Conservation (phyloP, 1,140 invertebrate genomes). For the Drosophila ironensis region DNA sequence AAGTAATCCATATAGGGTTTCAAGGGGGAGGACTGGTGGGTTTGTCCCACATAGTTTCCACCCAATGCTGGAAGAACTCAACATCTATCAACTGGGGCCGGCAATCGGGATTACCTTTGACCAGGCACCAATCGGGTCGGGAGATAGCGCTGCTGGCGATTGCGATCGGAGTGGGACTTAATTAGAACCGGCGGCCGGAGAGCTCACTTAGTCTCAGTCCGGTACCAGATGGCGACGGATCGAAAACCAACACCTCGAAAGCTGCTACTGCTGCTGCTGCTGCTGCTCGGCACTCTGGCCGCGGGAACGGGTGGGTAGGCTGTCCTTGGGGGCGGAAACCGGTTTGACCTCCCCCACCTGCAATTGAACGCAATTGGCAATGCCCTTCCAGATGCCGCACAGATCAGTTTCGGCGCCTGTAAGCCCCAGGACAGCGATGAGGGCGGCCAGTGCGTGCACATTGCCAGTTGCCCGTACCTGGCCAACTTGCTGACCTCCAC, state of each 20-base stretch:
- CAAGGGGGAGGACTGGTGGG: background rate
- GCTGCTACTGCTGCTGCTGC: constrained; percentile 10
- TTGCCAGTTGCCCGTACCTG: constrained; percentile 78
- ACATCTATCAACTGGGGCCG: background rate
- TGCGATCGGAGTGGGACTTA: constrained; percentile 8
- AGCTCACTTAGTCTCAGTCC: constrained; percentile 41
- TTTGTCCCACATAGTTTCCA: constrained; percentile 8
- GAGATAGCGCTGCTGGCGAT: constrained; percentile 7
- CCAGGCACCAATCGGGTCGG: background rate
- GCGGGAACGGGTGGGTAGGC: constrained; percentile 31
- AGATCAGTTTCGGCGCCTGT: constrained; percentile 68
- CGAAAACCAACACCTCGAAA: no score
- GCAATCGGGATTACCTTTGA: constrained; percentile 8
- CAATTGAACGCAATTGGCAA: constrained; percentile 7
- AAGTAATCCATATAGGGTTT: background rate
- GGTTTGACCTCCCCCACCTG: constrained; percentile 26
- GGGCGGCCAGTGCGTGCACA: constrained; percentile 78
- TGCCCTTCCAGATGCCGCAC: constrained; percentile 24
- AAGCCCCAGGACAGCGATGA: constrained; percentile 68
- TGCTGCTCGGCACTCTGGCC: constrained; percentile 7
- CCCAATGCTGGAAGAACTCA: constrained; percentile 9
- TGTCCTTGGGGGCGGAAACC: constrained; percentile 17
- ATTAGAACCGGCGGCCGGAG: constrained; percentile 6
- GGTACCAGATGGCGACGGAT: constrained; percentile 28
- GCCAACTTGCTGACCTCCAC: constrained; percentile 50